Evolutionary conservation across 2,113 vertebrate genomes (phyloP).

Genomic region (Athene cunicularia): DNA sequence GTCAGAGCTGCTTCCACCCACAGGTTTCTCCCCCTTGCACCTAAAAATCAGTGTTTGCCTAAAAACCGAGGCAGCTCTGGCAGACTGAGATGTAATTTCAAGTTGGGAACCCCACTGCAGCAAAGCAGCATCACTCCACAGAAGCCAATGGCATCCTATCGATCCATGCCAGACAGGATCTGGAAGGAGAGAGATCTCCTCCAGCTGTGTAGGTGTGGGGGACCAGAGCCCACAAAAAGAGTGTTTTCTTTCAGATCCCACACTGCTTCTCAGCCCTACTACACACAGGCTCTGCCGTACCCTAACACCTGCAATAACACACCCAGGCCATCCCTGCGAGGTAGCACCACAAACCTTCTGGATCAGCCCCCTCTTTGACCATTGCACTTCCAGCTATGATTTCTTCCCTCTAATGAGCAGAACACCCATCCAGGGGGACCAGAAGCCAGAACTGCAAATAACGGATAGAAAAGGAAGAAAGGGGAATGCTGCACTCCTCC

Average conservation of each 20-base stretch:
- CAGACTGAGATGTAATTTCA: not conserved
- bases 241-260: not conserved
- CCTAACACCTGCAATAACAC: accelerated
- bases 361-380: not conserved
- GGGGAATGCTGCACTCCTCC: not conserved
- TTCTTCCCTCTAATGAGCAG: accelerated
- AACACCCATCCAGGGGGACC: accelerated
- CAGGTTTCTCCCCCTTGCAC: not conserved
- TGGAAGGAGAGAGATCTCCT: not conserved
- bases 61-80: not conserved
- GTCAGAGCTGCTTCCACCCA: not conserved
- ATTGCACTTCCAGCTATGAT: not conserved
- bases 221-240: not conserved
- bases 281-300: not conserved
- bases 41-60: not conserved
- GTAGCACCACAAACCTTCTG: not conserved
- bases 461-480: accelerated
- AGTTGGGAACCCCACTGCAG: not conserved
- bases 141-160: not conserved
- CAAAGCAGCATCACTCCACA: not conserved
- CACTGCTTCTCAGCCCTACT: not conserved
- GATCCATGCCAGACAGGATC: not conserved
- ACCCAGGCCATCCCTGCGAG: not conserved
- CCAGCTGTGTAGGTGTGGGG: not conserved
- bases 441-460: not conserved